Evolutionary conservation across 2,113 vertebrate genomes (phyloP).

Genomic region (Megalops atlanticus): DNA sequence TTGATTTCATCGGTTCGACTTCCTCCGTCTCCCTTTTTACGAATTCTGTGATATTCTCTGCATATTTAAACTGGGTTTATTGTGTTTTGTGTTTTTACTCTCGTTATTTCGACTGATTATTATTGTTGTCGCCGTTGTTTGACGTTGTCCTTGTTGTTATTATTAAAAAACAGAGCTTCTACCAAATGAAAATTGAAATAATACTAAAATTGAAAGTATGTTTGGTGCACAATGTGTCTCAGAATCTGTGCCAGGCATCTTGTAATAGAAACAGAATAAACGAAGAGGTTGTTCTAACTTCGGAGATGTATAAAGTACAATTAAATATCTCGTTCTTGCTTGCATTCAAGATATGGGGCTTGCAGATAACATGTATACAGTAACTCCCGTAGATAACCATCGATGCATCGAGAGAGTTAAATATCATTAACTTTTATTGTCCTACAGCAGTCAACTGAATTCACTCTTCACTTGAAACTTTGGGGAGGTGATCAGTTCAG

Average conservation of each 20-base stretch:
- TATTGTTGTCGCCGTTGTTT: conserved; percentile 65
- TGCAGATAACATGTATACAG: conserved; percentile 59
- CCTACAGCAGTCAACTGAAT: conserved; percentile 38
- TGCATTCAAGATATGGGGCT: conserved; percentile 68
- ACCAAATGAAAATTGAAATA: conserved; percentile 68
- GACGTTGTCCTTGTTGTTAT: conserved; percentile 62
- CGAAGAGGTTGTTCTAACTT: conserved; percentile 70
- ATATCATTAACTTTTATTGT: conserved; percentile 51
- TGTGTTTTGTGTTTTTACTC: conserved; percentile 62
- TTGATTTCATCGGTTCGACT: conserved; percentile 40
- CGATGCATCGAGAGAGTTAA: conserved; percentile 57
- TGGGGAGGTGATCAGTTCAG: neutral
- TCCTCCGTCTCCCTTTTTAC: conserved; percentile 63
- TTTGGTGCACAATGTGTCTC: conserved; percentile 56
- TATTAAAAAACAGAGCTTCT: conserved; percentile 70
- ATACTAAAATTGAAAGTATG: conserved; percentile 46
- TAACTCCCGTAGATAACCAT: conserved; percentile 61
- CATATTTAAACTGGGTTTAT: conserved; percentile 71
- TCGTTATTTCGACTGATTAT: conserved; percentile 60
- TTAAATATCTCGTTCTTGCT: conserved; percentile 45
- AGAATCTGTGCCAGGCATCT: conserved; percentile 52
- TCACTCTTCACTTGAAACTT: conserved; percentile 28
- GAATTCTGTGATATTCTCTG: conserved; percentile 69
- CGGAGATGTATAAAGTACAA: conserved; percentile 55
- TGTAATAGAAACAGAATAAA: conserved; percentile 51